These are phyloP conservation scores for Lepidonotus clava DNA, from an alignment of 2,888 invertebrate species.

Conservation along the genomic window DNA sequence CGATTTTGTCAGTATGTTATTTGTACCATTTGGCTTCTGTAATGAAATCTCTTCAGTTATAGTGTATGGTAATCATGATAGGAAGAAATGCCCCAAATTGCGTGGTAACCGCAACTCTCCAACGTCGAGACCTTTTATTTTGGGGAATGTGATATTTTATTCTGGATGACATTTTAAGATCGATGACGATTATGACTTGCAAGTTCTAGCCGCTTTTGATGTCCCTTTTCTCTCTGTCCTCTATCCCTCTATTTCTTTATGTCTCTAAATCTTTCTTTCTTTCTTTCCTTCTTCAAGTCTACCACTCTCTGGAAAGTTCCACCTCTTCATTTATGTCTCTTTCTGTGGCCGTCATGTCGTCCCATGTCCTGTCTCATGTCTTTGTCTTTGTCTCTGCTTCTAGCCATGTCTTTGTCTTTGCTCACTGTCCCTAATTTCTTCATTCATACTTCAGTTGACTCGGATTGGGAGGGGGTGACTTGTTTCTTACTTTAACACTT, in stretches of 20 bases:
- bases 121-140: background rate
- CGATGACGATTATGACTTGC: background rate
- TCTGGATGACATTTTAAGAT: background rate
- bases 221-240: background rate
- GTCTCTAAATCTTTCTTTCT: background rate
- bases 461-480: background rate
- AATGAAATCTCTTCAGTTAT: too few species aligned
- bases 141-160: background rate
- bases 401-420: background rate
- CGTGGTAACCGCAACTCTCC: too few species aligned
- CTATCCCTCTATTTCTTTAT: background rate
- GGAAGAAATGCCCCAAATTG: too few species aligned
- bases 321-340: background rate
- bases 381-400: background rate
- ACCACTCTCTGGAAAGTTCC: too few species aligned
- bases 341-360: background rate
- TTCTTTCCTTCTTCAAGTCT: too few species aligned
- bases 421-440: background rate
- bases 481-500: background rate
- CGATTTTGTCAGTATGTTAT: too few species aligned
- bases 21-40: too few species aligned
- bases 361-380: background rate
- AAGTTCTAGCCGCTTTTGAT: slow-evolving; percentile 23
- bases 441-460: background rate
- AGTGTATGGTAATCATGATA: slow-evolving; percentile 4